Evolutionary conservation across 1,140 invertebrate genomes (phyloP).

Genomic region (Trissolcus basalis): DNA sequence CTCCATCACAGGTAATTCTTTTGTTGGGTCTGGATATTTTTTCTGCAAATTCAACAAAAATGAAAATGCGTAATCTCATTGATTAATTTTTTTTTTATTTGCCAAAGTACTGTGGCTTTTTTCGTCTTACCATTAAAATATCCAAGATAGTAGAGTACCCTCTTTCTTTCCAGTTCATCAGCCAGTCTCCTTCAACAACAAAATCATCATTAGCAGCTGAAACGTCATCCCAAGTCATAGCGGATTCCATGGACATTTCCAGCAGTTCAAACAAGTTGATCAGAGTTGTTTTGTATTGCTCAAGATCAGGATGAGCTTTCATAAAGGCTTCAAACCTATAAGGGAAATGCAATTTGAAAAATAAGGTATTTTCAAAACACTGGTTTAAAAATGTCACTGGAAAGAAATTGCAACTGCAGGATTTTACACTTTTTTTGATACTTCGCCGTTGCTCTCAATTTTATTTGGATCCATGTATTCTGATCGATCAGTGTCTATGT

Average conservation of each 20-base stretch:
- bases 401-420: no score
- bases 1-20: slow-evolving; percentile 63
- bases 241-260: slow-evolving; percentile 75
- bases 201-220: slow-evolving; percentile 78
- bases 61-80: no score
- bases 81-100: no score
- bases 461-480: not conserved
- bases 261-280: slow-evolving; percentile 76
- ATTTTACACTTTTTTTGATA: no score
- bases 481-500: not conserved
- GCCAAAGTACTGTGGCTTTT: not conserved
- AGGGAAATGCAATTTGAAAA: no score
- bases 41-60: slow-evolving; percentile 64
- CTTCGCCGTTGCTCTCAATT: no score
- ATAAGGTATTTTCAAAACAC: no score
- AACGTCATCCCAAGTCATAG: slow-evolving; percentile 78
- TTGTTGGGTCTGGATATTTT: slow-evolving; percentile 61
- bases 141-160: slow-evolving; percentile 79
- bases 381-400: no score
- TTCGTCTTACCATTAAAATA: slow-evolving; percentile 75
- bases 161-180: slow-evolving; percentile 78
- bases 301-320: slow-evolving; percentile 39
- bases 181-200: slow-evolving; percentile 55
- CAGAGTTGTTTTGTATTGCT: slow-evolving; percentile 61
- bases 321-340: slow-evolving; percentile 24